Conservation (phyloP, 2,888 invertebrate species). For the Dolichopus griseipennis region DNA sequence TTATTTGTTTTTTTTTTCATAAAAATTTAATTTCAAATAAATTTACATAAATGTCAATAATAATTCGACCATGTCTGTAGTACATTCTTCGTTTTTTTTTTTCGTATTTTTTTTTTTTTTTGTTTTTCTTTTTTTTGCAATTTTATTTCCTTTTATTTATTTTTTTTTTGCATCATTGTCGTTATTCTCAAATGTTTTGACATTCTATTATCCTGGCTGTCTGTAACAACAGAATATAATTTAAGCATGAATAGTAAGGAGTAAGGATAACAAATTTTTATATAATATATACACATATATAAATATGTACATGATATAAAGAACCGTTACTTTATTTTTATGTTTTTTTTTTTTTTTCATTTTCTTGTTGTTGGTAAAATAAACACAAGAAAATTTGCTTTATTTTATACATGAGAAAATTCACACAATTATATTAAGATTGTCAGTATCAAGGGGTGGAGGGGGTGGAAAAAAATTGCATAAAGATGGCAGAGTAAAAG, state of each 20-base stretch:
- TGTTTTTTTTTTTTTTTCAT: background rate
- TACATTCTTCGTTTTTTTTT: too few species aligned
- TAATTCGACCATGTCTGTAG: background rate
- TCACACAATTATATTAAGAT: background rate
- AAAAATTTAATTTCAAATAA: background rate
- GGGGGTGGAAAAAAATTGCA: too few species aligned
- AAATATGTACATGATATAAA: too few species aligned
- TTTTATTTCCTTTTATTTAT: background rate
- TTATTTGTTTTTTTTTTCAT: too few species aligned
- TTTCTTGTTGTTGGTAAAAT: background rate
- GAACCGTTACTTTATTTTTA: background rate
- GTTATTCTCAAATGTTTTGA: constrained; percentile 1
- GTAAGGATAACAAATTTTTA: too few species aligned
- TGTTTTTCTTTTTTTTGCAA: too few species aligned
- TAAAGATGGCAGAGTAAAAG: background rate
- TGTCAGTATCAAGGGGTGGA: too few species aligned
- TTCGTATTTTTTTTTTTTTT: too few species aligned
- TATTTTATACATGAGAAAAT: constrained; percentile 1
- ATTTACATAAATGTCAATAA: constrained; percentile 4
- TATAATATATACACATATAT: too few species aligned
- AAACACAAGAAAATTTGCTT: background rate
- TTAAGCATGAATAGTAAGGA: background rate
- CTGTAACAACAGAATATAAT: background rate
- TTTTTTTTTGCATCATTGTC: background rate
- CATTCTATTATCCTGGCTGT: constrained; percentile 4